Conservation (phyloP, 2,797 vertebrate species). For the Atherinosoma microstoma region DNA sequence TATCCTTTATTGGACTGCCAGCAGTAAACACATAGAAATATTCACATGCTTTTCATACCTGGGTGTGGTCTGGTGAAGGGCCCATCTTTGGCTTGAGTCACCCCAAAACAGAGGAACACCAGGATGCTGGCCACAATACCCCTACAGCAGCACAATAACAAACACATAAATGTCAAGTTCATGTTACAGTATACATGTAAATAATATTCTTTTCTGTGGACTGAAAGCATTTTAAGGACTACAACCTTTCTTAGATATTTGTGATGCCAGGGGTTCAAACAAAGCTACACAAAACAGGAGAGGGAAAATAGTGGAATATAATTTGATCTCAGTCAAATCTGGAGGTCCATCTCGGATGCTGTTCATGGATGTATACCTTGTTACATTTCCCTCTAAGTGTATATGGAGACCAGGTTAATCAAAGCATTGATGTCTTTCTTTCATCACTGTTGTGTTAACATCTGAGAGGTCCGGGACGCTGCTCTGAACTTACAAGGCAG, state of each 20-base stretch:
- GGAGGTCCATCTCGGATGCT: conserved; percentile 8
- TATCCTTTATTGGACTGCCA: not conserved
- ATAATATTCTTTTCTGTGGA: not conserved
- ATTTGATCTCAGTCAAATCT: conserved; percentile 17
- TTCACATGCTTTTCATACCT: conserved; percentile 82
- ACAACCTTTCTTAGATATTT: not conserved
- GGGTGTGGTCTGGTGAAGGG: conserved; percentile 98
- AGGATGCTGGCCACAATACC: conserved; percentile 97
- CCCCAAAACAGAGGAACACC: conserved; percentile 98
- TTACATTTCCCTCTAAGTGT: conserved; percentile 6
- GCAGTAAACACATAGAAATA: not conserved
- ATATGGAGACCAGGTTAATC: not conserved
- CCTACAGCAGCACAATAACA: conserved; percentile 79
- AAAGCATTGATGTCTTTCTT: not conserved
- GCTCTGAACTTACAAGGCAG: conserved; percentile 16
- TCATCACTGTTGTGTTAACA: not conserved
- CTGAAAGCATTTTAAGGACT: not conserved
- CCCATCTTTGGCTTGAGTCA: conserved; percentile 98
- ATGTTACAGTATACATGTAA: not conserved
- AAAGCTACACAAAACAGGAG: not conserved
- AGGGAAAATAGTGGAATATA: conserved; percentile 4
- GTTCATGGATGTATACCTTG: not conserved
- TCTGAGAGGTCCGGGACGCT: not conserved
- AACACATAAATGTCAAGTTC: not conserved
- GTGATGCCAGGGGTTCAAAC: not conserved